Evolutionary conservation across 2,113 vertebrate species (phyloP).

Genomic region (Acanthisitta chloris): DNA sequence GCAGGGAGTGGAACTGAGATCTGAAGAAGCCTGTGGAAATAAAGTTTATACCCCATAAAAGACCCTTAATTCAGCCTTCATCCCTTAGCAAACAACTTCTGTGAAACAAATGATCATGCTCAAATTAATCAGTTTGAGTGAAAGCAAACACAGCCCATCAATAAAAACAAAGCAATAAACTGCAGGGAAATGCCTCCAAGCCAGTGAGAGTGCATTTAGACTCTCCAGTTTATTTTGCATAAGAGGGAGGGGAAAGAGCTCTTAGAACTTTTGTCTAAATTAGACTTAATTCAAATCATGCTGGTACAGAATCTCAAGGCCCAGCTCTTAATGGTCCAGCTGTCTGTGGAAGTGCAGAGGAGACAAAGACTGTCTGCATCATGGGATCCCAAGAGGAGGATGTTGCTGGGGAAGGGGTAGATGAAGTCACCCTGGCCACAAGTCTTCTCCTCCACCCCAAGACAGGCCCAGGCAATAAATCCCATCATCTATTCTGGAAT

Average conservation of each 20-base stretch:
- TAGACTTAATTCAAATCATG: background rate
- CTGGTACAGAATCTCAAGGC: background rate
- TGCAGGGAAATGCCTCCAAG: slow-evolving; percentile 16
- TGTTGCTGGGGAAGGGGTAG: background rate
- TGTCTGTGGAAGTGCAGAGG: background rate
- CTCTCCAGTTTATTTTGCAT: background rate
- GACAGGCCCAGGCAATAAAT: background rate
- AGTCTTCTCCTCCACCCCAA: background rate
- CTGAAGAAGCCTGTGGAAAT: background rate
- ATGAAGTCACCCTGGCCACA: background rate
- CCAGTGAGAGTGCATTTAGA: background rate
- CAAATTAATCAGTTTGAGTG: slow-evolving; percentile 18
- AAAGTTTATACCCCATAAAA: slow-evolving; percentile 1
- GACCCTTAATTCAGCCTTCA: background rate
- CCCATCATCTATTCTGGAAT: background rate
- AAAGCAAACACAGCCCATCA: background rate
- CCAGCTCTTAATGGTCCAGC: background rate
- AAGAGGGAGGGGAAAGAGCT: background rate
- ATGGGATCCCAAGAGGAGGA: background rate
- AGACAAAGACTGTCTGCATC: fast-evolving
- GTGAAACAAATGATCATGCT: background rate
- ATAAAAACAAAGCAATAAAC: slow-evolving; percentile 46
- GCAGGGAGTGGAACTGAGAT: background rate
- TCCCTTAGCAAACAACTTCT: background rate
- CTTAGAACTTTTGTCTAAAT: slow-evolving; percentile 7